Percentiles rank a stretch among this genome's conserved stretches.
phyloP scores from a whole-genome alignment of 2,888 invertebrate species.

The Eupithecia insigniata region DNA sequence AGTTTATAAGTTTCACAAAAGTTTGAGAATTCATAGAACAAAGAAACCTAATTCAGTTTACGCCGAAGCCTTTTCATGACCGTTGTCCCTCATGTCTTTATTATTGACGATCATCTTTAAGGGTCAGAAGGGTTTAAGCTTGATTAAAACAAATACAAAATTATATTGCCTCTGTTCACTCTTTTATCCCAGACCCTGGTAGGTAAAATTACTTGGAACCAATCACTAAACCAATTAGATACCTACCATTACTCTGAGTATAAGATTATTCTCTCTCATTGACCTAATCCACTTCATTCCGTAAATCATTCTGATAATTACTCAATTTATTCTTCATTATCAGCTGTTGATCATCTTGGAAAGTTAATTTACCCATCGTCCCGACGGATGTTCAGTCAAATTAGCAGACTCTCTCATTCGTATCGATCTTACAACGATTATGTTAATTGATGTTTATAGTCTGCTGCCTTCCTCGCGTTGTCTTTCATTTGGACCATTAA shows the following conservation, averaged over 20 bases:
- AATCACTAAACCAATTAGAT: not conserved
- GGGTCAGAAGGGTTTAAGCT: no score
- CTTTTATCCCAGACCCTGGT: no score
- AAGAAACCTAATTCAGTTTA: not conserved
- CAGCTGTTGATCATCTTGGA: constrained; percentile 16
- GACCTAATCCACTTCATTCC: constrained; percentile 4
- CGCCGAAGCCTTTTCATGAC: not conserved
- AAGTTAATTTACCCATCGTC: constrained; percentile 27
- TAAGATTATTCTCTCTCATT: not conserved
- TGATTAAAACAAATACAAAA: no score
- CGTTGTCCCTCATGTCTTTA: not conserved
- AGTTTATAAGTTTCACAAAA: not conserved
- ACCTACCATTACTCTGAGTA: not conserved
- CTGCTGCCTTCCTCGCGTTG: constrained; percentile 11
- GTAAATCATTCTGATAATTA: not conserved
- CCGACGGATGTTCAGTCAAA: constrained; percentile 28
- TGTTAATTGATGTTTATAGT: constrained; percentile 32
- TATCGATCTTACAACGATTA: constrained; percentile 25
- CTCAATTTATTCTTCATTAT: constrained; percentile 1
- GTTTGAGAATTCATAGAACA: not conserved
- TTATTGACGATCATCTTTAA: no score
- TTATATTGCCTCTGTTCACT: no score
- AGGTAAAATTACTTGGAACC: no score
- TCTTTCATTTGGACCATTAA: constrained; percentile 6
- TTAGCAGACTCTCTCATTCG: constrained; percentile 29